Percentiles rank a stretch among this genome's conserved stretches.
Conservation (phyloP, 1,140 invertebrate genomes). For the Drosophila cardini region DNA sequence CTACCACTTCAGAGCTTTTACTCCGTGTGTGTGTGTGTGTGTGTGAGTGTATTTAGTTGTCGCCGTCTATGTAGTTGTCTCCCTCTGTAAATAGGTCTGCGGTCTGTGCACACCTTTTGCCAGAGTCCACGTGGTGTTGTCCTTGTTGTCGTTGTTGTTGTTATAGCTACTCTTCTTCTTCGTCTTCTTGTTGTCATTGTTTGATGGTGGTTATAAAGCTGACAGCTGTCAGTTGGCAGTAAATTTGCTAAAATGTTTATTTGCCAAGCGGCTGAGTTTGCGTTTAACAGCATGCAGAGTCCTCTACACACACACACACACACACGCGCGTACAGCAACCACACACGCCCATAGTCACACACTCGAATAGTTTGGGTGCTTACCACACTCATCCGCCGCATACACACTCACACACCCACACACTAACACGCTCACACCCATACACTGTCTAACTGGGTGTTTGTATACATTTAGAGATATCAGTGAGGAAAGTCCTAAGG, state of each 20-base stretch:
- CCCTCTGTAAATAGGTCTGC: conserved; percentile 65
- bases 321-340: conserved; percentile 20
- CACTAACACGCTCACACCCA: background rate
- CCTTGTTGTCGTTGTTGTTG: conserved; percentile 17
- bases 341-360: conserved; percentile 28
- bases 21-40: conserved; percentile 17
- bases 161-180: background rate
- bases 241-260: conserved; percentile 84
- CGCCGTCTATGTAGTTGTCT: conserved; percentile 47
- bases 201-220: conserved; percentile 83
- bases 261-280: conserved; percentile 81
- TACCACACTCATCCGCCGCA: conserved; percentile 46
- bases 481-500: conserved; percentile 34
- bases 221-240: conserved; percentile 83
- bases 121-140: conserved; percentile 31
- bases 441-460: background rate
- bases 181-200: conserved; percentile 54
- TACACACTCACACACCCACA: conserved; percentile 33
- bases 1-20: conserved; percentile 49
- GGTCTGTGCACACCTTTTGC: conserved; percentile 68
- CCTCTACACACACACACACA: conserved; percentile 32
- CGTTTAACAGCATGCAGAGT: conserved; percentile 65
- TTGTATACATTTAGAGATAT: conserved; percentile 26
- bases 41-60: conserved; percentile 66
- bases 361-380: conserved; percentile 57